Conservation (phyloP, 2,797 vertebrate species). For the Cryptoblepharus egeriae region DNA sequence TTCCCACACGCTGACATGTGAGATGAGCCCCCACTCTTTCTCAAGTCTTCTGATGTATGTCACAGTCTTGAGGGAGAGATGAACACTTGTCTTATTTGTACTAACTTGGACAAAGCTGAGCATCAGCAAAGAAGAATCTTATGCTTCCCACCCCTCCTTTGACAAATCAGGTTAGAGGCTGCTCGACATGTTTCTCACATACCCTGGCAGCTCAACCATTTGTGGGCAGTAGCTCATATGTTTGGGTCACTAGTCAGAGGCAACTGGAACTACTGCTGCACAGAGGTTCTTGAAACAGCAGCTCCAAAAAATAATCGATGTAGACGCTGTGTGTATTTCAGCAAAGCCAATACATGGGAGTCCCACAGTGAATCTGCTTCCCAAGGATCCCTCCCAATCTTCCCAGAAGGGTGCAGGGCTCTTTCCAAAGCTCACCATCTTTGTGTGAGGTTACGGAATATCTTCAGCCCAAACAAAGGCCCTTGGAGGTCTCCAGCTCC, state of each 20-base stretch:
- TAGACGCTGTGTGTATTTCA: too few species aligned
- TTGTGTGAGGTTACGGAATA: slow-evolving; percentile 94
- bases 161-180: not conserved
- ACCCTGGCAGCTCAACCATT: too few species aligned
- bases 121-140: too few species aligned
- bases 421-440: slow-evolving; percentile 83
- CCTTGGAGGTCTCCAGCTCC: slow-evolving; percentile 95
- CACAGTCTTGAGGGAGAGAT: too few species aligned
- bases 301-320: not conserved
- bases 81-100: too few species aligned
- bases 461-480: slow-evolving; percentile 92
- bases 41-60: too few species aligned
- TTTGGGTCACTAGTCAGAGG: too few species aligned
- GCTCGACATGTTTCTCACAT: not conserved
- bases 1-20: too few species aligned
- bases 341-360: not conserved
- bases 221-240: not conserved
- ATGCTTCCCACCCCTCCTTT: too few species aligned
- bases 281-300: not conserved
- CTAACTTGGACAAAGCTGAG: too few species aligned
- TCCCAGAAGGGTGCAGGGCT: not conserved
- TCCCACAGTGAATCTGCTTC: not conserved
- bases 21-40: too few species aligned
- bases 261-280: not conserved
- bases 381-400: not conserved